phyloP scores from a whole-genome alignment of 2,888 invertebrate species.

The Pandemis cinnamomeana region DNA sequence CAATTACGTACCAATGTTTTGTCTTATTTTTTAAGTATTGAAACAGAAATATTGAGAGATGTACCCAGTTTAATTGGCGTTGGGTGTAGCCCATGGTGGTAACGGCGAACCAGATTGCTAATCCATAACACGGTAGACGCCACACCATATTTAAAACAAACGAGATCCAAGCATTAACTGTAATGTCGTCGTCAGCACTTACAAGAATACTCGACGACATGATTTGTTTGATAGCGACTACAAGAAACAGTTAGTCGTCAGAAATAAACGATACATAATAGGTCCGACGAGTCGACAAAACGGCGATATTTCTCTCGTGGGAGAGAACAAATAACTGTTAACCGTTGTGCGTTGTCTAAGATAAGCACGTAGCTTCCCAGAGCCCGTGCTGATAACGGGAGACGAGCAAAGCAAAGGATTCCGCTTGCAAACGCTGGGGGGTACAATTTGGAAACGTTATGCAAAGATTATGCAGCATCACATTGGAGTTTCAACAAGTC shows the following conservation, averaged over 20 bases:
- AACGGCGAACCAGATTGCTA: not conserved
- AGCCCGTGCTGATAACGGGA: conserved; percentile 46
- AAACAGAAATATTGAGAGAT: not conserved
- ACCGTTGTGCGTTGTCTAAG: conserved; percentile 55
- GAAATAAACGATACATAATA: conserved; percentile 46
- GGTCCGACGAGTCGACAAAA: conserved; percentile 42
- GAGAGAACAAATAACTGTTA: conserved; percentile 56
- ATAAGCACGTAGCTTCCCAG: conserved; percentile 46
- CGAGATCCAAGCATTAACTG: not conserved
- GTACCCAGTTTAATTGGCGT: too few species aligned
- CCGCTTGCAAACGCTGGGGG: conserved; percentile 26
- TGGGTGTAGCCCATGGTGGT: not conserved
- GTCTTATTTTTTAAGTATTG: not conserved
- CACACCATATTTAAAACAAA: not conserved
- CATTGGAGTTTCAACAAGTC: conserved; percentile 28
- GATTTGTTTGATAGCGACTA: conserved; percentile 22
- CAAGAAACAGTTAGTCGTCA: conserved; percentile 31
- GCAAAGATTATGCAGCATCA: conserved; percentile 23
- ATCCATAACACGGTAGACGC: too few species aligned
- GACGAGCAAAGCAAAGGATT: conserved; percentile 24
- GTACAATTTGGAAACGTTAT: conserved; percentile 34
- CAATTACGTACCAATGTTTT: not conserved
- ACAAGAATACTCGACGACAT: not conserved
- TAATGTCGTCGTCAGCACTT: not conserved
- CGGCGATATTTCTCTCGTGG: conserved; percentile 52